Evolutionary conservation across 2,888 invertebrate species (phyloP).

Genomic region (Mesorhabditis sp.): DNA sequence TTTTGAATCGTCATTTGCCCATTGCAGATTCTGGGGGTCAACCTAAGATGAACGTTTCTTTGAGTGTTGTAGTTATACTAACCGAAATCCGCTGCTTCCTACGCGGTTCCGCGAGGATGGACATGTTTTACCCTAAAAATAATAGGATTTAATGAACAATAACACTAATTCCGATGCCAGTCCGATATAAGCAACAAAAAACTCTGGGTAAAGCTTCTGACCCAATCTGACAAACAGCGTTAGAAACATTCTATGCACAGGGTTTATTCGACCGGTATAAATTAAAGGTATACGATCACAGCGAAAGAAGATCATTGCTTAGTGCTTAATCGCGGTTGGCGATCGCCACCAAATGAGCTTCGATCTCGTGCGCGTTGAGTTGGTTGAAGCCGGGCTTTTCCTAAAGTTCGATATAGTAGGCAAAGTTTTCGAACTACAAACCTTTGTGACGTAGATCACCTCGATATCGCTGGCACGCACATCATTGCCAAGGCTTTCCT

Average conservation of each 20-base stretch:
- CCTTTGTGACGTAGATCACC: conserved; percentile 83
- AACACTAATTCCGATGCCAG: no score
- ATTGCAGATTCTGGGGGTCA: conserved; percentile 46
- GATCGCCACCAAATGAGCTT: conserved; percentile 52
- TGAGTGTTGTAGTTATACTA: conserved; percentile 11
- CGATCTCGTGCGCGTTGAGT: conserved; percentile 49
- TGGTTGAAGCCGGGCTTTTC: conserved; percentile 27
- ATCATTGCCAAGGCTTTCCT: conserved; percentile 75
- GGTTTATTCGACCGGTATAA: no score
- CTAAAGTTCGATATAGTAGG: neutral
- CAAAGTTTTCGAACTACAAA: neutral
- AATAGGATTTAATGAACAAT: no score
- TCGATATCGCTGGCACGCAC: conserved; percentile 95
- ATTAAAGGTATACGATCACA: no score
- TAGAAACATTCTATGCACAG: no score
- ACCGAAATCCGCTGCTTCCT: conserved; percentile 42
- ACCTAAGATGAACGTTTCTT: conserved; percentile 9
- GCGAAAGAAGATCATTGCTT: no score
- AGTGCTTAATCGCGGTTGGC: conserved; percentile 52
- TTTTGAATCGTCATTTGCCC: conserved; percentile 46
- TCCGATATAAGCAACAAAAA: no score
- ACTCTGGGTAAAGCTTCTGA: no score
- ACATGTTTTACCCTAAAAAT: conserved; percentile 29
- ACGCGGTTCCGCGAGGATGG: conserved; percentile 52
- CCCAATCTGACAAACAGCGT: no score